Base-by-base conservation (phyloP, 1,140 invertebrate genomes). In the Amphibalanus amphitrite region DNA sequence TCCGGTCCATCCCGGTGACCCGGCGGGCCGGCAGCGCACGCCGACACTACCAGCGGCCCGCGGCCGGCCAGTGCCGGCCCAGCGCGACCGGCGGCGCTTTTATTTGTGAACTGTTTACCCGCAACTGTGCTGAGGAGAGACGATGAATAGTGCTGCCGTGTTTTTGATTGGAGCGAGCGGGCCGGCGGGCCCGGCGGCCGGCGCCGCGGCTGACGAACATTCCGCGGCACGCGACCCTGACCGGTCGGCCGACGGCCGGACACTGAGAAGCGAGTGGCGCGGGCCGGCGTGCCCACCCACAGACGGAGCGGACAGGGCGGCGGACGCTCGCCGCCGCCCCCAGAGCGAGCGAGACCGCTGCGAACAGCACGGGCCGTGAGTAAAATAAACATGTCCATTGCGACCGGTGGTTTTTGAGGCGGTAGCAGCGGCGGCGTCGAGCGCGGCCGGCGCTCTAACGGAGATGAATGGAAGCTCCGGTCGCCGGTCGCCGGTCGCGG, bases 1-100 rank as follows among this genome's bases (percentile, higher is more conserved):
- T 20, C 10, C 17, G 47, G 47, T 1, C 47, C n/a, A n/a, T 17
- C 47, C 10, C 10, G 13, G 6, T 23, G 47, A 20, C 47, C 10
- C 47, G 47, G 17, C n/a, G 13, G 6, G 1, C 20, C 47, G 47
- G 47, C 47, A 59, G 47, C 6, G 17, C 6, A 20, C 47, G 17
- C 47, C 47, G 10, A 20, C 6, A 23, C 47, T 59, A 13, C 1
- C 47, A 23, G 13, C 6, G 47, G 47, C 47, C 6, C 47, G 47
- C 47, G 47, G 47, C 47, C 47, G 6, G 13, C 47, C 47, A 20
- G 76, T 72, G 15, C 33, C 70, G 13, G 47, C 47, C 47, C 47
- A 3, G 47, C 47, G 33, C 47, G 47, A 1, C 47, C 10, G 10
- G 10, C 13, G 47, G 47, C 47, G 47, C 47, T 59, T 59, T 59